Conservation (phyloP, 1,140 invertebrate genomes). For the Arion vulgaris region DNA sequence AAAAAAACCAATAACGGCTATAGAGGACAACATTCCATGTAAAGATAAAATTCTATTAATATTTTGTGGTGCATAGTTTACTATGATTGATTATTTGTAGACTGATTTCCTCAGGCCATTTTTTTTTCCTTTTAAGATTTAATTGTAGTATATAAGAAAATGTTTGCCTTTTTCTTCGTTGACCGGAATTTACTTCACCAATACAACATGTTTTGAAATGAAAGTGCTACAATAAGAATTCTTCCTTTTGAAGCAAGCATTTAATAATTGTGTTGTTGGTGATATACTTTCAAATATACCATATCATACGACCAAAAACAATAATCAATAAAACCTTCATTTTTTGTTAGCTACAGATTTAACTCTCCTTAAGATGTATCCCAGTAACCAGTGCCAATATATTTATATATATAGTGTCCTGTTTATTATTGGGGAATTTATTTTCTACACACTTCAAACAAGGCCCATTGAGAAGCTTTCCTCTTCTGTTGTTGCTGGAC, state of each 20-base stretch:
- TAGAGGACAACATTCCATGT: conserved; percentile 40
- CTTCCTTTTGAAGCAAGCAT: not conserved
- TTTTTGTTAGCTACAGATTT: conserved; percentile 25
- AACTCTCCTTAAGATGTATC: conserved; percentile 17
- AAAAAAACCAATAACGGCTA: not conserved
- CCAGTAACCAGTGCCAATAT: conserved; percentile 31
- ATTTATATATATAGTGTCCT: not conserved
- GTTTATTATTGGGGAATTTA: not conserved
- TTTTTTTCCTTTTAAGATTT: too few relatives aligned
- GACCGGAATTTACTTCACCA: not conserved
- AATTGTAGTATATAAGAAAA: not conserved
- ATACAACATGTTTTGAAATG: not conserved
- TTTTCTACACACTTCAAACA: not conserved
- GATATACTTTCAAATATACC: conserved; percentile 23
- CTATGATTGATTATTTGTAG: not conserved
- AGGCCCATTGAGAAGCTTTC: conserved; percentile 3
- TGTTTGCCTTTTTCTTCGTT: not conserved
- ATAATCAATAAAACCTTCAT: conserved; percentile 19
- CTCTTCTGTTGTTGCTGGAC: conserved; percentile 2
- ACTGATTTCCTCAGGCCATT: conserved; percentile 23
- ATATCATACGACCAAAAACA: conserved; percentile 23
- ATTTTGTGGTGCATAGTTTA: not conserved
- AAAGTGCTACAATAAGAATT: not conserved
- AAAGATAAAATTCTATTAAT: conserved; percentile 10
- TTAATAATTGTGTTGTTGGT: not conserved